Base-by-base conservation (phyloP, 2,113 vertebrate genomes). In the Globicephala melas region DNA sequence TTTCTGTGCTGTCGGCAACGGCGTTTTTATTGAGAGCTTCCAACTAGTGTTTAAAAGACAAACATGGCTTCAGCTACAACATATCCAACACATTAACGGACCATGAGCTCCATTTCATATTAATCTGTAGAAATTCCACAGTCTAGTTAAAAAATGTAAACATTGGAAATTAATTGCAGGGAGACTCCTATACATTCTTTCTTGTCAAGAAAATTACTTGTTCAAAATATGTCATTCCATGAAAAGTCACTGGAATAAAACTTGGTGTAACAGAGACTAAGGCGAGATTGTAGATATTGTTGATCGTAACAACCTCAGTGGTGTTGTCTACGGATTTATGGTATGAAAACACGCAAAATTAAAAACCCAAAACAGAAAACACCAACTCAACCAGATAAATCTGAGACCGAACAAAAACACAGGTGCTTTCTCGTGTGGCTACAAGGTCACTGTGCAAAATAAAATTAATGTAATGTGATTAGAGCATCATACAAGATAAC, bases 71-170 rank as follows among this genome's bases (percentile, higher is more conserved):
- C 95, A 31, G 97, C 97, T 98, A 98, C 97, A 73, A 97, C 95
- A 97, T 97, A 95, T 95, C 97, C 97, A 97, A 97, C 97, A 98
- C 98, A 91, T 67, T 93, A 95, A 95, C 87, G 81, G 98, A 97
- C 98, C 90, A 86, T 89, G 97, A 98, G 98, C 98, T 98, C 98
- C 98, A 60, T 62, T 97, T 97, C 98, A 65, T 94, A 97, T 97
- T 97, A 98, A 98, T 97, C 96, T 76, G 98, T 96, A 98, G 96
- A 96, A 98, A 98, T 96, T 98, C 99, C 99, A 99, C 98, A 99
- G 99, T 99, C 98, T 98, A 98, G 98, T 98, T 98, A 97, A 98
- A 98, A 98, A 99, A 99, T 99, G 99, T 99, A 99, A 99, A 99
- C 99, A 99, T 97, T 97, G 98, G 98, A 98, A 98, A 99, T 98